Conservation (phyloP, 2,797 vertebrate species). For the Sebastes alutus region DNA sequence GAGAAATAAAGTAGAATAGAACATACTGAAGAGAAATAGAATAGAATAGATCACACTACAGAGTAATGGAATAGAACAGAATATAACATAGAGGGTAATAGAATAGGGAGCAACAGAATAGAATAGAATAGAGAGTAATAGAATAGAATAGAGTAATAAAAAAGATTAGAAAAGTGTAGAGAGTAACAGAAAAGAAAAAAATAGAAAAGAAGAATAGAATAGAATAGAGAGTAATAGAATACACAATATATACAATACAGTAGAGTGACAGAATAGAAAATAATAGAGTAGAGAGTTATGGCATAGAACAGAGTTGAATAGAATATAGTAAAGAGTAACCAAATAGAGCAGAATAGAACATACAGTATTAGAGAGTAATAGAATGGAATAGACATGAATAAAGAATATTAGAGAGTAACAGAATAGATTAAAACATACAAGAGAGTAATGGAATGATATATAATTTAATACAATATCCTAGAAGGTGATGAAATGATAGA, state of each 20-base stretch:
- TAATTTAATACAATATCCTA: background rate
- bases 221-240: background rate
- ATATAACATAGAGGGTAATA: too few species aligned
- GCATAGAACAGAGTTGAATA: background rate
- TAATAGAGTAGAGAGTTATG: background rate
- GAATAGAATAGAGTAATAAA: background rate
- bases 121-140: background rate
- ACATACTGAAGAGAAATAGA: too few species aligned
- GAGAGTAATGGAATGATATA: background rate
- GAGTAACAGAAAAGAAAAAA: background rate
- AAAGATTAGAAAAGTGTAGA: background rate
- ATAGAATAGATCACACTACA: too few species aligned
- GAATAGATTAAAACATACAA: background rate
- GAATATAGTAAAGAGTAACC: background rate
- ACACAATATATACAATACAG: background rate
- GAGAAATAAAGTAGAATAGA: too few species aligned
- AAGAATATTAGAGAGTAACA: background rate
- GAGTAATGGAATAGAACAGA: too few species aligned
- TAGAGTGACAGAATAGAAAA: background rate
- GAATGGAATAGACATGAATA: background rate
- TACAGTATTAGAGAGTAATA: background rate
- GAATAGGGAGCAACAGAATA: background rate
- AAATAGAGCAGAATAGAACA: background rate
- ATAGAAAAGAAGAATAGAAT: background rate
- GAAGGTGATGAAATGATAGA: background rate